phyloP scores from a whole-genome alignment of 1,140 invertebrate species.

The Drosophila micromelanica region DNA sequence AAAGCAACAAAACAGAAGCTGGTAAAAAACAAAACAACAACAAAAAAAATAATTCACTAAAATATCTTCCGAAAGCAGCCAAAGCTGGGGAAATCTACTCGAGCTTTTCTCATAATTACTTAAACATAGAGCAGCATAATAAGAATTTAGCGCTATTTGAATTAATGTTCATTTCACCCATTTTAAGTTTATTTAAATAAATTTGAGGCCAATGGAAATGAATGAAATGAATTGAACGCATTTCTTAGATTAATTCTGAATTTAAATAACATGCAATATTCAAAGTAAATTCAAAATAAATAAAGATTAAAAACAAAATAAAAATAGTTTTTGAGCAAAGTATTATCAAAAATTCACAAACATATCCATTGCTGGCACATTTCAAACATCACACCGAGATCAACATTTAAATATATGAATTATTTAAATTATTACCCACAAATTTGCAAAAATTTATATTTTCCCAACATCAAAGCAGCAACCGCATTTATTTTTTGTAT shows the following conservation, averaged over 20 bases:
- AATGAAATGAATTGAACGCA: conserved; percentile 25
- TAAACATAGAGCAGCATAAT: conserved; percentile 10
- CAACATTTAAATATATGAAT: too few species aligned
- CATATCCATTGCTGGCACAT: too few species aligned
- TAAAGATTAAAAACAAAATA: too few species aligned
- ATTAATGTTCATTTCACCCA: conserved; percentile 25
- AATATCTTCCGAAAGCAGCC: conserved; percentile 30
- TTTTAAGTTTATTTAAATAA: conserved; percentile 13
- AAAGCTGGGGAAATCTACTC: conserved; percentile 10
- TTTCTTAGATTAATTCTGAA: background rate
- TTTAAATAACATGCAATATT: too few species aligned
- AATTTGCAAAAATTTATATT: too few species aligned
- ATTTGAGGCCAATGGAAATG: conserved; percentile 9
- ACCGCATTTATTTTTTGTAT: too few species aligned
- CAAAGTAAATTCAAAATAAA: too few species aligned
- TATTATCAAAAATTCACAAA: too few species aligned
- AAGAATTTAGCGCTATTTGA: conserved; percentile 12
- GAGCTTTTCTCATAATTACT: conserved; percentile 18
- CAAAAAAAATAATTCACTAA: conserved; percentile 28
- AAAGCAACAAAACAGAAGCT: conserved; percentile 32
- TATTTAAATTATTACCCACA: too few species aligned
- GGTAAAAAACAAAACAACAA: conserved; percentile 19
- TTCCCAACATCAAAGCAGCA: too few species aligned
- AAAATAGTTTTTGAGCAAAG: too few species aligned
- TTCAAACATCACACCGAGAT: too few species aligned